These are phyloP conservation scores for Pyrrhosoma nymphula DNA, from an alignment of 2,888 invertebrate species.

Conservation along the genomic window DNA sequence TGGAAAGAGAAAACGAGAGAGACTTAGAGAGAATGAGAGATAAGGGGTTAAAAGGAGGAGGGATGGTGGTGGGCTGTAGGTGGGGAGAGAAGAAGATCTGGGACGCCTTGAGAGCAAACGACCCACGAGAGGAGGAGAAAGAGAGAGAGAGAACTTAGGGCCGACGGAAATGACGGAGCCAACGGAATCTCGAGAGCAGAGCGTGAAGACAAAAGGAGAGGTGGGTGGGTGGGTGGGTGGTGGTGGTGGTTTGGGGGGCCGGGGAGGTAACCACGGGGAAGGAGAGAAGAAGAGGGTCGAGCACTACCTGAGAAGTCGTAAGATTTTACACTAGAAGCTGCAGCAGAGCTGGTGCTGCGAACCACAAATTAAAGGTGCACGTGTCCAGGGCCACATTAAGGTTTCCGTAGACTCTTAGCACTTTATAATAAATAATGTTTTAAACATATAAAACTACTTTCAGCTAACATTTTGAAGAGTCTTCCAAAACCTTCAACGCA, in stretches of 20 bases:
- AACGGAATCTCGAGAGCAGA: slow-evolving; percentile 45
- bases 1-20: background rate
- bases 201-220: slow-evolving; percentile 23
- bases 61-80: background rate
- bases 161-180: slow-evolving; percentile 62
- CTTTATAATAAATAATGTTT: no score
- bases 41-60: background rate
- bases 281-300: background rate
- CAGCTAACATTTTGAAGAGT: no score
- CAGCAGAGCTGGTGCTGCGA: no score
- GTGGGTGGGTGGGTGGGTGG: background rate
- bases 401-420: no score
- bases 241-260: background rate
- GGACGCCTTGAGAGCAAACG: slow-evolving; percentile 65
- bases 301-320: background rate
- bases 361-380: no score
- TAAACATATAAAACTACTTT: no score
- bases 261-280: background rate
- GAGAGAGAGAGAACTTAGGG: background rate
- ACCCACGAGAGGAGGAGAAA: slow-evolving; percentile 37
- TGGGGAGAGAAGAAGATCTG: background rate
- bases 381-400: no score
- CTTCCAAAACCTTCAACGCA: no score
- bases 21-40: background rate
- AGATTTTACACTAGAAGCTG: no score